Evolutionary conservation across 92 coral and sea anemone species (phyloP), one percentile per base, ranked within the genome.

Genomic region (Epizoanthus illoricatus): DNA sequence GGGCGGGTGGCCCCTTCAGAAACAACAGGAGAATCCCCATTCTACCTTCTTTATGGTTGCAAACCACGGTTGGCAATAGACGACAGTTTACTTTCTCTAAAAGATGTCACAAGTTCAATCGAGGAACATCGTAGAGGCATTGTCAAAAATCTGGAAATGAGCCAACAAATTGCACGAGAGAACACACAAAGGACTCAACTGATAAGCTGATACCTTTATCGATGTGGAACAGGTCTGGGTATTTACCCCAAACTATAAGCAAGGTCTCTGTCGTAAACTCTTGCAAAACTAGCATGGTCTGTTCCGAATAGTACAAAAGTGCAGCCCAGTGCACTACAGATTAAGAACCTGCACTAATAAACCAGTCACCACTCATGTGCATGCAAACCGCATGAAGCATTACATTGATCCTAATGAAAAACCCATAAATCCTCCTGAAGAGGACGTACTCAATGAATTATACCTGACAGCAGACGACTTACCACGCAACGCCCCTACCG

Each of bases 371-470:
- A 66, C 87, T 19, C 74, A 71, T 17, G 90, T 90, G 23, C 90
- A 90, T 62, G 90, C 88, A 5, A 90, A 84, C 40, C 39, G 86
- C 40, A 78, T 87, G 69, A 90, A 90, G 68, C 88, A 16, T 3
- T 90, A 58, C 64, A 6, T 79, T 4, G 93, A 90, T 45, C 86
- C 84, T 2, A 47, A 73, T 17, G 84, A 65, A 0, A 17, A 90
- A 12, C 90, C 90, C 45, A 76, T 86, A 7, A 68, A 54, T 7
- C 80, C 80, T 12, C 92, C 90, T n/a, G n/a, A n/a, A n/a, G n/a
- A n/a, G n/a, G n/a, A n/a, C n/a, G n/a, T n/a, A n/a, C n/a, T n/a
- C n/a, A n/a, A n/a, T n/a, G n/a, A n/a, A n/a, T n/a, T n/a, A n/a
- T n/a, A n/a, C n/a, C n/a, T n/a, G n/a, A n/a, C n/a, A n/a, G n/a